Base-by-base conservation (phyloP, 2,113 vertebrate genomes). In the Stegostoma tigrinum region DNA sequence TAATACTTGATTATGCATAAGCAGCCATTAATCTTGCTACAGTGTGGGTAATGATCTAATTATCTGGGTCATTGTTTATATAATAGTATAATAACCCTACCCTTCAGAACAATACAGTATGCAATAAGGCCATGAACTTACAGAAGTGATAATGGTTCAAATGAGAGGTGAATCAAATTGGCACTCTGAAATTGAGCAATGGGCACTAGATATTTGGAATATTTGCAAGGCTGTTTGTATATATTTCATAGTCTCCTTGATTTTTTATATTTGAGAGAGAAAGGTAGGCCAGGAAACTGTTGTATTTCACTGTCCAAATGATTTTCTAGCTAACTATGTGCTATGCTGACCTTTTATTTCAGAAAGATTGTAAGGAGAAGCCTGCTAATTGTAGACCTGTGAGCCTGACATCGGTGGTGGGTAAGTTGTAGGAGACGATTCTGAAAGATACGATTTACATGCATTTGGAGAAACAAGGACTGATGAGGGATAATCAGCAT, bases 61-160 rank as follows among this genome's bases (percentile, higher is more conserved):
- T 93, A 93, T 66, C 61, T 93, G 89, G 89, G 89, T 93, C 89
- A 93, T 93, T 93, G 61, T 93, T 93, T 93, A 61, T 61, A 34
- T n/a, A 93, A 66, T 66, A 67, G 89, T 93, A 66, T 67, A 67
- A 67, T 93, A 93, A 93, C 34, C 1, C 61, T 66, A 67, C 38
- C 89, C 19, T 38, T 93, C 89, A 67, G 89, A 38, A 93, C 89
- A 93, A 38, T 38, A 67, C 34, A 38, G 7, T 64, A 42, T n/a
- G 66, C 87, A 91, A 5, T 14, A 91, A 19, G 30, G 34, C 30
- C 52, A 64, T 83, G 55, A 91, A 61, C 12, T 75, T 66, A 38
- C 61, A 64, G 48, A 91, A n/a, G 52, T 66, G n/a, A n/a, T 6
- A 38, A 19, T 6, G 64, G 30, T 61, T 38, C 21, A 21, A 2